A percentile compares a stretch with the other conserved stretches of the same genome.
phyloP scores from a whole-genome alignment of 2,888 invertebrate species.

The Heteromurus nitidus region DNA sequence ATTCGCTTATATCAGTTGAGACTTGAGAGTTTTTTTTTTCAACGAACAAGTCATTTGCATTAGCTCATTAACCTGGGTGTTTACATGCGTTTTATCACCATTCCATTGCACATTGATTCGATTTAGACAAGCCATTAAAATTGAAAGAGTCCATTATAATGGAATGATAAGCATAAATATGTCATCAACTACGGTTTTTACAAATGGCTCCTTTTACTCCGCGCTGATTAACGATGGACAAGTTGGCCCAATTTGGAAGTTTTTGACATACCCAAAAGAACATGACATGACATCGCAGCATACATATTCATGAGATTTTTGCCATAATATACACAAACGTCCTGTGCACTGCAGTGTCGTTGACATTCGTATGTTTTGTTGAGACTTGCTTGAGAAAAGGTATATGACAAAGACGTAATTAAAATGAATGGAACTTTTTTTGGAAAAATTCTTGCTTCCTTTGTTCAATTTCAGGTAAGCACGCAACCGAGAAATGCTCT shows the following conservation, averaged over 20 bases:
- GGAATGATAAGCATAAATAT: conserved; percentile 48
- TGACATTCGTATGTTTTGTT: background rate
- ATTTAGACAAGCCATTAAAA: conserved; percentile 46
- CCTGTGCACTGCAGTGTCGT: too few species aligned
- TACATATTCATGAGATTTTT: too few species aligned
- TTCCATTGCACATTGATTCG: conserved; percentile 27
- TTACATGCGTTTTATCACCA: conserved; percentile 35
- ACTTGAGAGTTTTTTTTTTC: too few species aligned
- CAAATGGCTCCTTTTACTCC: background rate
- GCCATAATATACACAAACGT: too few species aligned
- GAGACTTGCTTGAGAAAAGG: too few species aligned
- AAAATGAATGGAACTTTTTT: background rate
- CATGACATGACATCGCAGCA: too few species aligned
- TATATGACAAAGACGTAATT: too few species aligned
- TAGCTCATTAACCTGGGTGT: conserved; percentile 48
- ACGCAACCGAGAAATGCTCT: too few species aligned
- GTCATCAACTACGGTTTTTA: conserved; percentile 24
- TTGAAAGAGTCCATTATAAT: conserved; percentile 44
- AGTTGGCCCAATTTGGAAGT: background rate
- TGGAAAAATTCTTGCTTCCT: background rate
- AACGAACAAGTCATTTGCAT: conserved; percentile 43
- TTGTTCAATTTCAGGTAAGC: background rate
- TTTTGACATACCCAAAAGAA: background rate
- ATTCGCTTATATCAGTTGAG: background rate
- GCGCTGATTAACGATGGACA: background rate